These are phyloP conservation scores for Rhamnusium bicolor DNA, from an alignment of 2,888 invertebrate species.

Conservation along the genomic window DNA sequence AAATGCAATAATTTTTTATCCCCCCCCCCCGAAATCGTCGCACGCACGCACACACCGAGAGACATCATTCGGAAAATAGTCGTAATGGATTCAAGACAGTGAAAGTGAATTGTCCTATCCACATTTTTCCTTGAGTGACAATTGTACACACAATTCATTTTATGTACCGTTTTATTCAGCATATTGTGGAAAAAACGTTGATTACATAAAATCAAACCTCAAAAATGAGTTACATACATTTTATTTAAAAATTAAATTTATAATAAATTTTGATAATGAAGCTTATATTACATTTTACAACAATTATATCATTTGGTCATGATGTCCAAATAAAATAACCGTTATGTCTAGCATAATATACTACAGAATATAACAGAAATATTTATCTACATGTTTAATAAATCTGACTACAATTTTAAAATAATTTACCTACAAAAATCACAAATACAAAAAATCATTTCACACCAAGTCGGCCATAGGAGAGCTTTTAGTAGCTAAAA, in stretches of 20 bases:
- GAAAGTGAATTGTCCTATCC: too few relatives aligned
- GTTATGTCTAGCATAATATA: slow-evolving; percentile 44
- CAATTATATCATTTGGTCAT: slow-evolving; percentile 54
- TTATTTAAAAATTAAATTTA: slow-evolving; percentile 65
- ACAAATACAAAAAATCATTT: slow-evolving; percentile 40
- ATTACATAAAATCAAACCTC: slow-evolving; percentile 69
- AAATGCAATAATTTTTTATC: too few relatives aligned
- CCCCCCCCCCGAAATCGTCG: too few relatives aligned
- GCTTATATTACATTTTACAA: slow-evolving; percentile 63
- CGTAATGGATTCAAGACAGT: too few relatives aligned
- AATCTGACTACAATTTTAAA: slow-evolving; percentile 42
- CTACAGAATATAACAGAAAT: slow-evolving; percentile 44
- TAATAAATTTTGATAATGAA: slow-evolving; percentile 63
- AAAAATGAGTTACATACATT: slow-evolving; percentile 56
- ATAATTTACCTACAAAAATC: slow-evolving; percentile 49
- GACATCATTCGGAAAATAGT: too few relatives aligned
- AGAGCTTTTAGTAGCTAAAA: neutral
- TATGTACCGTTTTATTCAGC: too few relatives aligned
- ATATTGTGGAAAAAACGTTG: too few relatives aligned
- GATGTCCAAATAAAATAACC: slow-evolving; percentile 51
- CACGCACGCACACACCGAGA: too few relatives aligned
- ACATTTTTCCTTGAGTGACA: too few relatives aligned
- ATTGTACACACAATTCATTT: too few relatives aligned
- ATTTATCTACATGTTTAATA: slow-evolving; percentile 47
- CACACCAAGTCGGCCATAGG: slow-evolving; percentile 29